Base-by-base conservation (phyloP, 2,797 vertebrate species). In the Eospalax fontanierii region DNA sequence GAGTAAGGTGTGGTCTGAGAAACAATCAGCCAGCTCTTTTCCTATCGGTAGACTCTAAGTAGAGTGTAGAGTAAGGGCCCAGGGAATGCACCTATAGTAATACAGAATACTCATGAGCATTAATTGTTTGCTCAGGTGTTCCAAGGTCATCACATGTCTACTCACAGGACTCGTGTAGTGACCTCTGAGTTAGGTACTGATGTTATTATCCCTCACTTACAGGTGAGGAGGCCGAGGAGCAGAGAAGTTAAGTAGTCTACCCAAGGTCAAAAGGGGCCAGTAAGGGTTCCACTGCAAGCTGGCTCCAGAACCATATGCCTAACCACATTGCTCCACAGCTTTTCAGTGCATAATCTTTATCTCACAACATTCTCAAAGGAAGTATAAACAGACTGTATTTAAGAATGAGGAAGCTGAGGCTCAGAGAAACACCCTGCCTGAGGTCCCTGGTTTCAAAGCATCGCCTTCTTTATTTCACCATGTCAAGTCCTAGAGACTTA, bases 1-100 rank as follows among this genome's bases (percentile, higher is more conserved):
- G 30, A 91, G 78, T 30, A 65, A 78, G 43, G 66, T 74, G 6
- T 95, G 73, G 38, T 61, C 83, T 63, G 89, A 85, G 74, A 78
- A 90, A 71, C 19, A 89, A 24, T 28, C 33, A 83, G 35, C 35
- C 80, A 46, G 61, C 12, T 83, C 92, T 70, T 12, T 71, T 78
- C 70, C 16, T 43, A 57, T 57, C n/a, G 11, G 1, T 15, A 73
- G 35, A 22, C 8, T 79, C 35, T 84, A 76, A 87, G 21, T 28
- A 84, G 50, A n/a, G 30, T 94, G 35, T 65, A 76, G 30, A 66
- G 14, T 81, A 81, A 57, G 26, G 2, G 19, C 33, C 75, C 40
- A 16, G 46, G 89, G 68, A 43, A 6, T 68, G 33, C 50, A 12
- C 4, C 0, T 30, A 2, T 30, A 38, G 24, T 24, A 38, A 10